Evolutionary conservation across 2,888 invertebrate genomes (phyloP).

Genomic region (Mycogona germanica): DNA sequence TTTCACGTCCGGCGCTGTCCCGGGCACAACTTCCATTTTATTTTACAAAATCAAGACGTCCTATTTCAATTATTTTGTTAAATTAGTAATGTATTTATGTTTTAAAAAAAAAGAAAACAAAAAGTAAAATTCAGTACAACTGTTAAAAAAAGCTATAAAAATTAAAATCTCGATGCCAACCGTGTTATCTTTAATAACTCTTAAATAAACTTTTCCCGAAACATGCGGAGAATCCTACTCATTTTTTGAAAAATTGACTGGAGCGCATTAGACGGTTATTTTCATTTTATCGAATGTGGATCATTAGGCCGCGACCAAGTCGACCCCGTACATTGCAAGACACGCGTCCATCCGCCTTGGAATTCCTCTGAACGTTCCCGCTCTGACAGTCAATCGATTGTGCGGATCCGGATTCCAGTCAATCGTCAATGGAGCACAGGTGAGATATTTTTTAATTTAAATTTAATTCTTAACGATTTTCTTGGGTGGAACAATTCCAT

Average conservation of each 20-base stretch:
- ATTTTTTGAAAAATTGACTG: background rate
- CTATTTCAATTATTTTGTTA: no score
- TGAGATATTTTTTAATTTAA: slow-evolving; percentile 33
- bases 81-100: no score
- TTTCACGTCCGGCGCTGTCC: no score
- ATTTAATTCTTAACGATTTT: background rate
- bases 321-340: slow-evolving; percentile 74
- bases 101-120: no score
- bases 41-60: no score
- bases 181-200: no score
- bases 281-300: slow-evolving; percentile 36
- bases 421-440: slow-evolving; percentile 78
- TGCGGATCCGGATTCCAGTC: slow-evolving; percentile 98
- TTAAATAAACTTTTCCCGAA: no score
- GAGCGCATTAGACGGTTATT: no score
- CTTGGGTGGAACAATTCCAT: background rate
- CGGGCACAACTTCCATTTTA: no score
- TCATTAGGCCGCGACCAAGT: slow-evolving; percentile 56
- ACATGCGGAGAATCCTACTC: background rate
- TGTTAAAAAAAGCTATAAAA: no score
- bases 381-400: slow-evolving; percentile 76
- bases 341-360: slow-evolving; percentile 77
- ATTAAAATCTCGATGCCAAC: no score
- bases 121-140: no score
- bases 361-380: slow-evolving; percentile 71